phyloP scores from a whole-genome alignment of 2,888 invertebrate species.

The Plebejus melissa region DNA sequence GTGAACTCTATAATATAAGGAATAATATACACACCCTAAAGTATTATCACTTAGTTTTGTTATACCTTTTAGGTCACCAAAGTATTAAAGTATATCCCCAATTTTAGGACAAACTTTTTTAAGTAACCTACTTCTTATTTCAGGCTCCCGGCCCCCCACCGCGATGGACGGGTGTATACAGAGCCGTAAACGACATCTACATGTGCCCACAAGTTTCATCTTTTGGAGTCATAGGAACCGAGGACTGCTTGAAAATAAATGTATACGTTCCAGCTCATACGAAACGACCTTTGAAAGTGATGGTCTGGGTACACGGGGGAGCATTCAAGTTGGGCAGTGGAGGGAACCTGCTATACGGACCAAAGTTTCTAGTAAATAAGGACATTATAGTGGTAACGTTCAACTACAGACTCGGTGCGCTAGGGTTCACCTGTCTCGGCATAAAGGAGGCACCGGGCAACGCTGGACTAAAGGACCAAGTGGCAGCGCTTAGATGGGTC shows the following conservation, averaged over 20 bases:
- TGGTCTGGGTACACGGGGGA: conserved; percentile 69
- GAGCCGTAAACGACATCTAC: conserved; percentile 56
- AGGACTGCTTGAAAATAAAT: conserved; percentile 66
- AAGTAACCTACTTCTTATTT: neutral
- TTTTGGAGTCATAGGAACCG: conserved; percentile 50
- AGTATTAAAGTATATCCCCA: no score
- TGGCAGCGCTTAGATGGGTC: conserved; percentile 68
- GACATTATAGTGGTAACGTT: conserved; percentile 65
- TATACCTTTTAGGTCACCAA: no score
- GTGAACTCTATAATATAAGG: no score
- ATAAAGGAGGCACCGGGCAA: conserved; percentile 69
- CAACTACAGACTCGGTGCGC: conserved; percentile 63
- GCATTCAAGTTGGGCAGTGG: conserved; percentile 64
- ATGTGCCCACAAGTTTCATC: conserved; percentile 54
- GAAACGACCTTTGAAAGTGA: conserved; percentile 54
- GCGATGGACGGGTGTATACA: conserved; percentile 60
- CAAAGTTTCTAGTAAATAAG: conserved; percentile 60
- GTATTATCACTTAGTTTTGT: no score
- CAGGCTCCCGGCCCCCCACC: conserved; percentile 65
- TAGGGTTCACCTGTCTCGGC: conserved; percentile 65
- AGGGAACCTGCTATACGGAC: conserved; percentile 58
- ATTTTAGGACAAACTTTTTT: neutral
- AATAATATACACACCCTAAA: no score
- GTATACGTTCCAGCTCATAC: conserved; percentile 56
- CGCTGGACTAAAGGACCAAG: conserved; percentile 66